A percentile compares a stretch with the other conserved stretches of the same genome.
Conservation (phyloP, 2,797 vertebrate genomes). For the Babyrousa celebensis region DNA sequence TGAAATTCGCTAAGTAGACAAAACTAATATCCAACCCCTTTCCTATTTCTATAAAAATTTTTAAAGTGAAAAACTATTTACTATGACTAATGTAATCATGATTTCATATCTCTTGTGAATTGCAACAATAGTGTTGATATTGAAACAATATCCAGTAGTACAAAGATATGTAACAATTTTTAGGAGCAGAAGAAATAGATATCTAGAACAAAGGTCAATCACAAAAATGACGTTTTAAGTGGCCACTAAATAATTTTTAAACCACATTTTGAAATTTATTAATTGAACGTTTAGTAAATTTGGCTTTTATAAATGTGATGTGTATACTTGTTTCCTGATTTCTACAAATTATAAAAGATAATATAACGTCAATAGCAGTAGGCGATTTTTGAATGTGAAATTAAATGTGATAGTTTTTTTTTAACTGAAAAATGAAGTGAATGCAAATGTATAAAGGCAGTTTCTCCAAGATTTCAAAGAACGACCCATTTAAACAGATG, state of each 20-base stretch:
- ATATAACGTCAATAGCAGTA: background rate
- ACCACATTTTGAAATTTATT: constrained; percentile 18
- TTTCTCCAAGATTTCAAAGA: background rate
- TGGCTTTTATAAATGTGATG: background rate
- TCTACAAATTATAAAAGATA: constrained; percentile 6
- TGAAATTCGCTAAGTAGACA: constrained; percentile 46
- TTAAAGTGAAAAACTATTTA: background rate
- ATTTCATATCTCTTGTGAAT: constrained; percentile 19
- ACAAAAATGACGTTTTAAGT: background rate
- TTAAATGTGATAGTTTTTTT: background rate
- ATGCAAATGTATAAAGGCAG: background rate
- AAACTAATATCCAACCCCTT: background rate
- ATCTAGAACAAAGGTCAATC: background rate
- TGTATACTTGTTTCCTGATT: constrained; percentile 22
- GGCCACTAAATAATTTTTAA: background rate
- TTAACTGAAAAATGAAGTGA: background rate
- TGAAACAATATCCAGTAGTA: background rate
- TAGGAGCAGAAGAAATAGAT: constrained; percentile 11
- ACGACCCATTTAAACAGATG: background rate
- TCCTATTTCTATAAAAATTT: background rate
- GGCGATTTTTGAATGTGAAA: background rate
- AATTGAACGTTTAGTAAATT: background rate
- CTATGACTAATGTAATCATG: background rate
- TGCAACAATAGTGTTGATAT: background rate
- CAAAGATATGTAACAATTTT: background rate